Base-by-base conservation (phyloP, 2,797 vertebrate genomes). In the Meda fulgida region DNA sequence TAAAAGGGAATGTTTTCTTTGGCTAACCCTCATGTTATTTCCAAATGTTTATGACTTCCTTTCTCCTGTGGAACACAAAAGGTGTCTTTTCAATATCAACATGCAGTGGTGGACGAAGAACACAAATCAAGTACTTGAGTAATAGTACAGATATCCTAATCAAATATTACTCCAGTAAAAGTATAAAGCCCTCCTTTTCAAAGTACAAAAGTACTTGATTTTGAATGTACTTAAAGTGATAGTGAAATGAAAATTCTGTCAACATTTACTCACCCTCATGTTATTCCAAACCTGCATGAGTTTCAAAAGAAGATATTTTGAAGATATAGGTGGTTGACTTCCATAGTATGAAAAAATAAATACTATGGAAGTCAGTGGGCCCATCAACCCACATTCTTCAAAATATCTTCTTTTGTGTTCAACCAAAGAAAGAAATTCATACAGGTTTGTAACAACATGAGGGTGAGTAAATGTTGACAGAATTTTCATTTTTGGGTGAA, bases 1-100 rank as follows among this genome's bases (percentile, higher is more conserved):
- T 89, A 89, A 63, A 84, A 84, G 87, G 89, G 91, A 86, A 91
- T 90, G 84, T 92, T 93, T 89, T 92, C n/a, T 11, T 43, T 78
- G 31, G 58, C 5, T 48, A 13, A 34, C 63, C 29, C 26, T 80
- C 21, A 36, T 80, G 29, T 31, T 38, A n/a, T 81, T 40, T 55
- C 8, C 23, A 21, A 38, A 31, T 8, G 14, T 66, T 66, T 10
- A 21, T 67, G 4, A 69, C 66, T 67, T 67, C 34, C 26, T 31
- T 65, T 65, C 26, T 67, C 34, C 34, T 2, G 34, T 67, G 65
- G 65, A 67, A 67, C 29, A 36, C 66, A 36, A 19, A 67, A 38
- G 66, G 8, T 38, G 31, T 69, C 34, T 69, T 69, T 34, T 38
- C 34, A 34, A 36, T 36, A 36, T 36, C 26, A 65, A 18, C 60